Percentiles rank a stretch among this genome's conserved stretches.
phyloP scores from a whole-genome alignment of 2,888 invertebrate genomes.

The Meliscaeva auricollis region DNA sequence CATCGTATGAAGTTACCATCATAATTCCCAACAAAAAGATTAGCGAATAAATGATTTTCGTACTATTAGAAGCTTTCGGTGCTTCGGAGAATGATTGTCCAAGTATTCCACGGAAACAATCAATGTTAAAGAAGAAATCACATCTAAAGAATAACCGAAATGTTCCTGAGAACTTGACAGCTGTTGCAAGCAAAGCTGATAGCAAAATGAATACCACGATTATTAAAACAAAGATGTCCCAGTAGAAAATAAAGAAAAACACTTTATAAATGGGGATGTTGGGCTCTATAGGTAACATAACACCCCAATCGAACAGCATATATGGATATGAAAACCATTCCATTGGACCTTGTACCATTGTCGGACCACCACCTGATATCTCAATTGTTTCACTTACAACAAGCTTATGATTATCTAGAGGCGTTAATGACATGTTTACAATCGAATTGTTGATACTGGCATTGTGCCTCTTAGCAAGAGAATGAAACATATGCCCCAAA shows the following conservation, averaged over 20 bases:
- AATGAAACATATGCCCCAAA: slow-evolving; percentile 79
- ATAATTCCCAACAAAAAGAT: neutral
- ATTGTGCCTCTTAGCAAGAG: slow-evolving; percentile 79
- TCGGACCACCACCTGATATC: slow-evolving; percentile 70
- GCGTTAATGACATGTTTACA: slow-evolving; percentile 8
- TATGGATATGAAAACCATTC: neutral
- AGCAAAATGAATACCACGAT: slow-evolving; percentile 19
- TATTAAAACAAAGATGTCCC: no score
- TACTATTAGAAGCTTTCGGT: neutral
- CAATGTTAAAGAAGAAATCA: slow-evolving; percentile 46
- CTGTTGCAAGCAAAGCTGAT: slow-evolving; percentile 59
- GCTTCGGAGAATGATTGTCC: slow-evolving; percentile 10
- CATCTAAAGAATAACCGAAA: no score
- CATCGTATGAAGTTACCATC: neutral
- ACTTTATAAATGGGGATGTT: no score
- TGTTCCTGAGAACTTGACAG: slow-evolving; percentile 49
- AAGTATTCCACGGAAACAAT: neutral
- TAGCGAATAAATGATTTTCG: neutral
- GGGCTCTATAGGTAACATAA: no score
- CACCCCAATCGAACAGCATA: neutral
- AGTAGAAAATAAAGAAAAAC: no score
- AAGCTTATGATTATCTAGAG: slow-evolving; percentile 23
- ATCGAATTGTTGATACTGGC: slow-evolving; percentile 70
- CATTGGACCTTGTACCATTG: neutral
- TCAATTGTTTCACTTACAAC: slow-evolving; percentile 79